A percentile compares a stretch with the other conserved stretches of the same genome.
Evolutionary conservation across 2,888 invertebrate species (phyloP).

Genomic region (Lutraria lutraria): DNA sequence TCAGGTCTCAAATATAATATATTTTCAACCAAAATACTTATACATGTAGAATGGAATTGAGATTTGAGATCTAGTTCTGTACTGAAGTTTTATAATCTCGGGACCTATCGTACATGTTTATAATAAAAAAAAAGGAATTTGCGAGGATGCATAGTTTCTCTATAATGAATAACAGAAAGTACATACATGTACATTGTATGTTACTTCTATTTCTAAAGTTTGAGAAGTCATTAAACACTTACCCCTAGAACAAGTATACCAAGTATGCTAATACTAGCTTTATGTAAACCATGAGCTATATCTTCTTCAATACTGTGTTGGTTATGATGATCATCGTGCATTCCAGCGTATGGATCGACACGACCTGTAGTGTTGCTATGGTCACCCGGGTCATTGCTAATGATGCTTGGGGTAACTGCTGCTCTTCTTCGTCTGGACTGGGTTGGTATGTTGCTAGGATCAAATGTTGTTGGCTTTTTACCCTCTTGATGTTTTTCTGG

Average conservation of each 20-base stretch:
- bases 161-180: too few relatives aligned
- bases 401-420: neutral
- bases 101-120: too few relatives aligned
- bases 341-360: neutral
- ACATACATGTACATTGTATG: too few relatives aligned
- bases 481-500: neutral
- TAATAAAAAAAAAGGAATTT: too few relatives aligned
- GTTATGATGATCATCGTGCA: slow-evolving; percentile 29
- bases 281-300: slow-evolving; percentile 79
- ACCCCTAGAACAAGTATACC: slow-evolving; percentile 76
- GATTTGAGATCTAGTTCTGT: too few relatives aligned
- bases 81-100: too few relatives aligned
- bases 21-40: too few relatives aligned
- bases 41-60: too few relatives aligned
- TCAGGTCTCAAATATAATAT: too few relatives aligned
- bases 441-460: neutral
- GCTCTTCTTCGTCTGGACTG: slow-evolving; percentile 24
- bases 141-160: too few relatives aligned
- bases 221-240: slow-evolving; percentile 26
- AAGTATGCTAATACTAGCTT: slow-evolving; percentile 79
- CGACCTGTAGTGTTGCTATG: slow-evolving; percentile 12
- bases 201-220: too few relatives aligned
- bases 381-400: neutral
- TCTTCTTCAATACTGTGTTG: slow-evolving; percentile 71
- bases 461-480: neutral